Percentiles rank a stretch among this genome's conserved stretches.
These are phyloP conservation scores for Araneus ventricosus DNA, from an alignment of 1,140 invertebrate species.

Conservation along the genomic window DNA sequence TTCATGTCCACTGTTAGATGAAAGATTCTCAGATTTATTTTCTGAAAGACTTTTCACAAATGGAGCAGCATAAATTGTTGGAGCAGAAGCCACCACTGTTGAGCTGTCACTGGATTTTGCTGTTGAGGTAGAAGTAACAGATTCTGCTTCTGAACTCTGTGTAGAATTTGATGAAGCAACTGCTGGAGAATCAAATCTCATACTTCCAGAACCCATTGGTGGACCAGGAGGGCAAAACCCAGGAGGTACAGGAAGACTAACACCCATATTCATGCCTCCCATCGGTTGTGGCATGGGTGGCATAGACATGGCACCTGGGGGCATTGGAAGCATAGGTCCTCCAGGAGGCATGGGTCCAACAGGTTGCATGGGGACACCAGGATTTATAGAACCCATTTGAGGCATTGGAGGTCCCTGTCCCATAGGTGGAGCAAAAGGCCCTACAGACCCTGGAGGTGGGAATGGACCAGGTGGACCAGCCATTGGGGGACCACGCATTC, in stretches of 20 bases:
- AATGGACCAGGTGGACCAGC: neutral
- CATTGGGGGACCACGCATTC: slow-evolving; percentile 45
- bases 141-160: neutral
- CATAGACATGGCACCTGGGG: slow-evolving; percentile 6
- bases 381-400: neutral
- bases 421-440: slow-evolving; percentile 50
- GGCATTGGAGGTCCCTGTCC: slow-evolving; percentile 40
- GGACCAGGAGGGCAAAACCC: slow-evolving; percentile 57
- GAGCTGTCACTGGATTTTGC: slow-evolving; percentile 24
- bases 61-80: slow-evolving; percentile 73
- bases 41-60: slow-evolving; percentile 69
- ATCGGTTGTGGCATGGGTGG: neutral
- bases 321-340: slow-evolving; percentile 27
- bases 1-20: slow-evolving; percentile 32
- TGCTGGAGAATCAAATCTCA: neutral
- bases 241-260: slow-evolving; percentile 58
- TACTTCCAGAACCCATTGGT: neutral
- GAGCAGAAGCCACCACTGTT: slow-evolving; percentile 54
- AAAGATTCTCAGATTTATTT: neutral
- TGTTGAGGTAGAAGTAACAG: neutral
- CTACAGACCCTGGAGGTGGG: slow-evolving; percentile 31
- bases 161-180: slow-evolving; percentile 36
- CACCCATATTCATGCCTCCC: slow-evolving; percentile 28
- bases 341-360: slow-evolving; percentile 53
- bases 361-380: slow-evolving; percentile 40